Evolutionary conservation across 2,888 invertebrate genomes (phyloP).

Genomic region (Shargacucullia verbasci): DNA sequence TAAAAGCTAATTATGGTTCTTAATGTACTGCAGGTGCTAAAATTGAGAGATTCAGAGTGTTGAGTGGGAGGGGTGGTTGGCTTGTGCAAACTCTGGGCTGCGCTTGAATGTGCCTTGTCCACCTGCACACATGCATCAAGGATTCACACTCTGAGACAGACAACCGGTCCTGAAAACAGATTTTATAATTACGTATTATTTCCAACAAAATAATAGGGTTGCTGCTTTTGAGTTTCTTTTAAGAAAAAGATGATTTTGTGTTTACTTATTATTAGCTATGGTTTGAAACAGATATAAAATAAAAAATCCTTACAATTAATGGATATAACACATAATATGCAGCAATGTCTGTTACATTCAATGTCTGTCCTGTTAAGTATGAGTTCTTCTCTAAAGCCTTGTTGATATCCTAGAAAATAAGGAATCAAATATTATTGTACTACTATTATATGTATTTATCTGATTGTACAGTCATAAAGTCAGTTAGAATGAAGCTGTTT

Average conservation of each 20-base stretch:
- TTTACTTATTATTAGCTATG: too few species aligned
- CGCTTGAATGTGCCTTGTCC: slow-evolving; percentile 94
- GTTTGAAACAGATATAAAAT: neutral
- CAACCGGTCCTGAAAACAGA: slow-evolving; percentile 89
- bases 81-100: slow-evolving; percentile 88
- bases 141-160: slow-evolving; percentile 91
- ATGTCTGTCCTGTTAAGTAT: slow-evolving; percentile 77
- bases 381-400: slow-evolving; percentile 75
- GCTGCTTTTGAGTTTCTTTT: too few species aligned
- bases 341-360: slow-evolving; percentile 92
- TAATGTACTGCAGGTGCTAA: slow-evolving; percentile 79
- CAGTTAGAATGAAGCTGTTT: too few species aligned
- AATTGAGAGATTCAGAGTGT: slow-evolving; percentile 73
- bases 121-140: slow-evolving; percentile 92
- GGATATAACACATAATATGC: slow-evolving; percentile 91
- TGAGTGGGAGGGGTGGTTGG: slow-evolving; percentile 70
- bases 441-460: neutral
- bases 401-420: slow-evolving; percentile 78
- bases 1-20: slow-evolving; percentile 49
- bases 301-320: slow-evolving; percentile 89
- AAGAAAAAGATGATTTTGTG: too few species aligned
- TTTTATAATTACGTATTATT: neutral
- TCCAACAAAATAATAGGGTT: too few species aligned
- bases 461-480: neutral
- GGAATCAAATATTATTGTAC: neutral